Evolutionary conservation across 2,797 vertebrate species (phyloP).

Genomic region (Remorina albescens): DNA sequence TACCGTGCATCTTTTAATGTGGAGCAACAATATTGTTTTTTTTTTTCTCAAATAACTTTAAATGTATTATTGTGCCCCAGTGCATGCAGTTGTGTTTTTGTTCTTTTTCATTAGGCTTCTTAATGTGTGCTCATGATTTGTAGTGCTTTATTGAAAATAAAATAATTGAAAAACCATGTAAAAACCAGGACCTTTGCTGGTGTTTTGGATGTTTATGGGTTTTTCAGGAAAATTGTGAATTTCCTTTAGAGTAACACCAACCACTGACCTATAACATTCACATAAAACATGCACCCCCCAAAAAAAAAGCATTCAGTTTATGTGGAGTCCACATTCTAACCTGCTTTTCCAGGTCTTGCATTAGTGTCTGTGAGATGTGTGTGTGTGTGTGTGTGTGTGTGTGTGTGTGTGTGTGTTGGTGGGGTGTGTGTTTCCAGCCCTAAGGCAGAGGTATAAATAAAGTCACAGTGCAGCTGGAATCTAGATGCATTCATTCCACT

Average conservation of each 20-base stretch:
- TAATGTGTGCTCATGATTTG: constrained; percentile 83
- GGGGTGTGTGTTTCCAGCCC: constrained; percentile 53
- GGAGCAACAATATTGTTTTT: constrained; percentile 71
- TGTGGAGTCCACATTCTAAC: constrained; percentile 31
- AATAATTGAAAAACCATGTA: constrained; percentile 38
- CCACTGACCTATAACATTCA: constrained; percentile 34
- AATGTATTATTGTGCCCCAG: constrained; percentile 76
- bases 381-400: constrained; percentile 39
- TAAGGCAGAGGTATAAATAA: constrained; percentile 76
- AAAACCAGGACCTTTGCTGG: constrained; percentile 23
- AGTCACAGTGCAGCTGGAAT: constrained; percentile 79
- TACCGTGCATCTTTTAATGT: constrained; percentile 83
- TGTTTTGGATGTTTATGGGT: constrained; percentile 26
- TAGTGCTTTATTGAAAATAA: constrained; percentile 82
- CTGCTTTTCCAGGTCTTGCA: constrained; percentile 41
- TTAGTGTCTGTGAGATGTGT: constrained; percentile 45
- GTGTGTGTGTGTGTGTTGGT: constrained; percentile 42
- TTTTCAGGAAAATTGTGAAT: neutral
- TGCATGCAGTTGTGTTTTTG: constrained; percentile 84
- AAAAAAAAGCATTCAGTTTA: constrained; percentile 33
- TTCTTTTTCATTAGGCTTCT: constrained; percentile 77
- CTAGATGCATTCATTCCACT: constrained; percentile 70
- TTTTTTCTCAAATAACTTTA: constrained; percentile 72
- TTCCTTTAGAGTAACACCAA: constrained; percentile 8
- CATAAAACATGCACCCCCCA: no score